These are phyloP conservation scores for Sylvia atricapilla DNA, from an alignment of 2,113 vertebrate species.

Conservation along the genomic window DNA sequence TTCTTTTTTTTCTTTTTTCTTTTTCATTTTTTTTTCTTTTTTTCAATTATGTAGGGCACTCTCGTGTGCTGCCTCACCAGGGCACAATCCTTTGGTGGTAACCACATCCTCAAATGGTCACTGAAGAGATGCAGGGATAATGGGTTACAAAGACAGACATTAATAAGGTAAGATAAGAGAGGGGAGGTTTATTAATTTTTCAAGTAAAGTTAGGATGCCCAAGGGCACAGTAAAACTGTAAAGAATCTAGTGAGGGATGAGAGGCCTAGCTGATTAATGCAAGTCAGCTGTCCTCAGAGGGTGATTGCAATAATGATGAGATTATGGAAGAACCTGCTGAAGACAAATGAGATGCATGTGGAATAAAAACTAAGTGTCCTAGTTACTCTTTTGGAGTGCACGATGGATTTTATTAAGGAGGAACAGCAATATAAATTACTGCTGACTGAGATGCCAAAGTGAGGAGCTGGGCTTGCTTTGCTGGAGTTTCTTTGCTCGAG, in stretches of 20 bases:
- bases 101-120: conserved; percentile 74
- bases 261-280: conserved; percentile 80
- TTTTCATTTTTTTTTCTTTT: not conserved
- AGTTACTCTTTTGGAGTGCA: conserved; percentile 75
- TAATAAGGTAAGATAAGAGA: conserved; percentile 83
- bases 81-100: conserved; percentile 68
- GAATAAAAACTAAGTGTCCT: conserved; percentile 80
- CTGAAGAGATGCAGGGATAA: conserved; percentile 76
- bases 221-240: conserved; percentile 82
- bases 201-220: conserved; percentile 83
- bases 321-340: conserved; percentile 80
- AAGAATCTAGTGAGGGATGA: conserved; percentile 80
- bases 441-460: conserved; percentile 14
- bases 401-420: conserved; percentile 73
- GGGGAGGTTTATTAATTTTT: conserved; percentile 85
- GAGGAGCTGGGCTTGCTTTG: not conserved
- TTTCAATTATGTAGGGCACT: conserved; percentile 40
- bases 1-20: not conserved
- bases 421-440: conserved; percentile 60
- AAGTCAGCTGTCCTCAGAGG: conserved; percentile 79
- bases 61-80: conserved; percentile 53
- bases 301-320: conserved; percentile 82
- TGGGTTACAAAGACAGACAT: conserved; percentile 84
- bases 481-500: not conserved
- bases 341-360: conserved; percentile 80